A percentile compares a stretch with the other conserved stretches of the same genome.
Conservation (phyloP, 1,140 invertebrate species). For the Brachionus plicatilis region DNA sequence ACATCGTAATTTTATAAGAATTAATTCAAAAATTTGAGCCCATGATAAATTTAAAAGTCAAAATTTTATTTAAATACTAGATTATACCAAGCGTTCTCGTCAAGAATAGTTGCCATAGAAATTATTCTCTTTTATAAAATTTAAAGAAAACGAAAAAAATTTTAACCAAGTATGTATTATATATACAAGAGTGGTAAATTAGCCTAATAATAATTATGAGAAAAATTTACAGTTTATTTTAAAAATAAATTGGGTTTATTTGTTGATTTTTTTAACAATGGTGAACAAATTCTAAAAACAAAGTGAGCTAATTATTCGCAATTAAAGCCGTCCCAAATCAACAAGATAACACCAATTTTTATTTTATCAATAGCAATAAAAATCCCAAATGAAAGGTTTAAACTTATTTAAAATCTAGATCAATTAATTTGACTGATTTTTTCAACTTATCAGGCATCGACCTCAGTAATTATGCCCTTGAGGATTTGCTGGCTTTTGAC, state of each 20-base stretch:
- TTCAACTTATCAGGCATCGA: conserved; percentile 49
- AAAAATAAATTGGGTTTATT: neutral
- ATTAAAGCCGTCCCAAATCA: neutral
- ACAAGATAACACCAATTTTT: neutral
- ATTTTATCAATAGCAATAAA: neutral
- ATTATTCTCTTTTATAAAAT: conserved; percentile 10
- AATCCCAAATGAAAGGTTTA: neutral
- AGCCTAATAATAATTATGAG: conserved; percentile 22
- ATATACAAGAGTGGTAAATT: neutral
- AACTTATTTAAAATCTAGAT: neutral
- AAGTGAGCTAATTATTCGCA: neutral
- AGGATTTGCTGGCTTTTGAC: conserved; percentile 55
- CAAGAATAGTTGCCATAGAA: neutral
- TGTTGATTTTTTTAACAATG: neutral
- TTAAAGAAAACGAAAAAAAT: neutral
- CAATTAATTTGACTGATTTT: conserved; percentile 22
- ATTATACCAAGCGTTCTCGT: neutral
- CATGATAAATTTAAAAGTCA: neutral
- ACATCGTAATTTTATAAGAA: neutral
- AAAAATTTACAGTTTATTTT: conserved; percentile 23
- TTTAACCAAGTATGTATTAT: conserved; percentile 5
- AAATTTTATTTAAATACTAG: neutral
- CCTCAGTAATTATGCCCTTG: conserved; percentile 53
- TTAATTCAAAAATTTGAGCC: neutral
- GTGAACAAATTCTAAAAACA: neutral